These are phyloP conservation scores for Pyrrhia umbra DNA, from an alignment of 2,888 invertebrate genomes.

Conservation along the genomic window DNA sequence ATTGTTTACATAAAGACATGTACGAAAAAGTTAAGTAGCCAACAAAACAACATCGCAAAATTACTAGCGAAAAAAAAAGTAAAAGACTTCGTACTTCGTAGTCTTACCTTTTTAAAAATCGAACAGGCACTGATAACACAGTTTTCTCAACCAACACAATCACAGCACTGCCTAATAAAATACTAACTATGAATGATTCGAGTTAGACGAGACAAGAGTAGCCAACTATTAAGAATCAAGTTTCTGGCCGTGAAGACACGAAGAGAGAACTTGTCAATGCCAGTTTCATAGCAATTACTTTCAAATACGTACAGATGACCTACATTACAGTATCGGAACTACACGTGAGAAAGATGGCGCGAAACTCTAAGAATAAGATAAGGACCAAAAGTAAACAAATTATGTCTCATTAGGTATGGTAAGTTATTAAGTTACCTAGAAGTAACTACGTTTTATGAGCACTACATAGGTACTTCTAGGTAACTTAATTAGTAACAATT, in stretches of 20 bases:
- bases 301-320: constrained; percentile 26
- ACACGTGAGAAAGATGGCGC: neutral
- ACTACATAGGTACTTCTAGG: too few species aligned
- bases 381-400: neutral
- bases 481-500: too few species aligned
- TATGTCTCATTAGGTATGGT: neutral
- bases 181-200: neutral
- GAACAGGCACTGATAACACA: constrained; percentile 29
- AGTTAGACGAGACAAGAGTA: constrained; percentile 21
- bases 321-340: constrained; percentile 1
- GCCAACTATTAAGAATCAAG: constrained; percentile 27
- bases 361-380: neutral
- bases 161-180: constrained; percentile 21
- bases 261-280: constrained; percentile 45
- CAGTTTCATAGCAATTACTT: constrained; percentile 38
- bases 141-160: constrained; percentile 14
- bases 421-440: constrained; percentile 1
- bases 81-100: too few species aligned
- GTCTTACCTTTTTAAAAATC: neutral
- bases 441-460: neutral
- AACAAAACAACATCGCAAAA: too few species aligned
- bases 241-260: constrained; percentile 49
- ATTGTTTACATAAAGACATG: too few species aligned
- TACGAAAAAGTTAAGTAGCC: too few species aligned
- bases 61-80: too few species aligned